phyloP scores from a whole-genome alignment of 2,113 vertebrate species.

The Phrynocephalus versicolor region DNA sequence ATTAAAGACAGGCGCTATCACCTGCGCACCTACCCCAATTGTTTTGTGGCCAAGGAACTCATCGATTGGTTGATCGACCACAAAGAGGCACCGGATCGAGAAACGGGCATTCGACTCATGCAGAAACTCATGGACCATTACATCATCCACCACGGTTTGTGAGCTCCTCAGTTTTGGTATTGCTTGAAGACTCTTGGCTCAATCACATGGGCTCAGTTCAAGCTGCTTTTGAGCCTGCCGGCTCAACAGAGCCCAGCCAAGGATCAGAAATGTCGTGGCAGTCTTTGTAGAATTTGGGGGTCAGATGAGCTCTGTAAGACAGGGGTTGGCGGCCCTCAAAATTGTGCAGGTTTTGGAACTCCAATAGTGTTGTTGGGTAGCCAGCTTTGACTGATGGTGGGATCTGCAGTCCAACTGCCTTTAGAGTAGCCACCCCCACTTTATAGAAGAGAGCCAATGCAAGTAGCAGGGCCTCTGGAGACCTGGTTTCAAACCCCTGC shows the following conservation, averaged over 20 bases:
- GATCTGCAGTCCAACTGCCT: too few species aligned
- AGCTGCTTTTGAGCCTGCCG: too few species aligned
- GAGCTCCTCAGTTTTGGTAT: neutral
- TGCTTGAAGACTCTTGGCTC: neutral
- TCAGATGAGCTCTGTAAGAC: too few species aligned
- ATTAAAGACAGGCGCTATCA: constrained; percentile 84
- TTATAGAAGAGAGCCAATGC: too few species aligned
- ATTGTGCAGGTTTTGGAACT: neutral
- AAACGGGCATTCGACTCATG: constrained; percentile 80
- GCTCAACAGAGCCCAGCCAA: neutral
- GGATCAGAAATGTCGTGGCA: neutral
- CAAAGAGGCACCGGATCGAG: constrained; percentile 82
- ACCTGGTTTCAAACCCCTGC: too few species aligned
- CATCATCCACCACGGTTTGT: constrained; percentile 87
- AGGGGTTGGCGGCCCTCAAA: neutral
- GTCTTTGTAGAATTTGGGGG: neutral
- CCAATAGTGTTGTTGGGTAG: too few species aligned
- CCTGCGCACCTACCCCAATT: constrained; percentile 86
- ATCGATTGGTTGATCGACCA: constrained; percentile 84
- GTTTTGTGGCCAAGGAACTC: constrained; percentile 86
- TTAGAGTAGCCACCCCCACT: too few species aligned
- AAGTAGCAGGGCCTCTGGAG: too few species aligned
- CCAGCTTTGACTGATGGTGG: too few species aligned
- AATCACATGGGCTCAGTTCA: neutral
- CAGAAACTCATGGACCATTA: constrained; percentile 88